These are phyloP conservation scores for Porphyrio hochstetteri DNA, from an alignment of 2,113 vertebrate genomes.

Conservation along the genomic window DNA sequence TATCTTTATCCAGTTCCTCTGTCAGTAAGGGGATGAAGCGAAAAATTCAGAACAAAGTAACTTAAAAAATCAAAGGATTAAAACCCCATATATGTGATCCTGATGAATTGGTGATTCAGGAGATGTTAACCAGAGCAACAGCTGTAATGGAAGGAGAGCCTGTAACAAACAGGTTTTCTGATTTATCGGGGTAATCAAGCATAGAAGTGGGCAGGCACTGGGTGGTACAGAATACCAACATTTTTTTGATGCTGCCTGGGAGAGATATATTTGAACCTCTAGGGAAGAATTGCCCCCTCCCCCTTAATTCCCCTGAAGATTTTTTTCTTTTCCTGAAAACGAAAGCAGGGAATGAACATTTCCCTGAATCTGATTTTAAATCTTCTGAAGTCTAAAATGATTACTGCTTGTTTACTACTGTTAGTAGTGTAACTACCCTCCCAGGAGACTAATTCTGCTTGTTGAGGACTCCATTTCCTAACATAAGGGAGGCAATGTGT, in stretches of 20 bases:
- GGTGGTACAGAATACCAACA: conserved; percentile 68
- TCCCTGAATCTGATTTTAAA: background rate
- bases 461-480: background rate
- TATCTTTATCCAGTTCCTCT: conserved; percentile 65
- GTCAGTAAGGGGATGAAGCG: conserved; percentile 50
- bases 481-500: background rate
- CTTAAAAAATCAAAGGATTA: conserved; percentile 68
- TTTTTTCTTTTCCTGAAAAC: background rate
- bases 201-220: conserved; percentile 69
- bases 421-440: background rate
- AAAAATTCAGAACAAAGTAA: conserved; percentile 70
- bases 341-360: background rate
- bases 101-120: conserved; percentile 70
- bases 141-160: conserved; percentile 68
- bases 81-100: conserved; percentile 48
- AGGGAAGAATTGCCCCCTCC: conserved; percentile 3
- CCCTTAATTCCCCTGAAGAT: conserved; percentile 2
- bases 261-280: conserved; percentile 53
- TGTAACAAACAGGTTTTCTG: conserved; percentile 68
- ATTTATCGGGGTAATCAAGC: conserved; percentile 70
- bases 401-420: background rate
- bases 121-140: conserved; percentile 74
- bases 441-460: background rate
- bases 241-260: conserved; percentile 43
- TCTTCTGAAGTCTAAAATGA: background rate